phyloP scores from a whole-genome alignment of 2,888 invertebrate genomes.

The Yponomeuta evonymella region DNA sequence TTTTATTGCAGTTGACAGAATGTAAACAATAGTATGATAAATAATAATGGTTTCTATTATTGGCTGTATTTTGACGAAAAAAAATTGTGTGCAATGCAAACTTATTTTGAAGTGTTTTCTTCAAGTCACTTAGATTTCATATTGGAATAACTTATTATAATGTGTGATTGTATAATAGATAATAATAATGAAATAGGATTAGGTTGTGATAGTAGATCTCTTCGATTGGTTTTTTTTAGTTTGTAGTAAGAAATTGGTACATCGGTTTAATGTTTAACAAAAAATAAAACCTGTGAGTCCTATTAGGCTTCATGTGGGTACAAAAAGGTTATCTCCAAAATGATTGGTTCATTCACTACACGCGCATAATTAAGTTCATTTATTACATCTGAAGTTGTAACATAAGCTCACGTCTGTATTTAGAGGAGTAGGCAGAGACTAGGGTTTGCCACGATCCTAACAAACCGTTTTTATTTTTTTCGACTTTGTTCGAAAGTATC shows the following conservation, averaged over 20 bases:
- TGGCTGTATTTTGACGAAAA: slow-evolving; percentile 4
- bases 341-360: no score
- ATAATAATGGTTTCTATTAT: background rate
- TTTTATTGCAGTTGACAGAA: slow-evolving; percentile 2
- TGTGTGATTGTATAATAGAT: slow-evolving; percentile 8
- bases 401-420: no score
- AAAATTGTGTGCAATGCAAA: slow-evolving; percentile 1
- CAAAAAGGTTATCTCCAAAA: no score
- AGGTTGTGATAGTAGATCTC: slow-evolving; percentile 53
- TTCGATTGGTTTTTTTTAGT: slow-evolving; percentile 21
- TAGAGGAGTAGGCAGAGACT: no score
- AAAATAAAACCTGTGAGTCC: no score
- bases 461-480: no score
- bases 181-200: slow-evolving; percentile 22
- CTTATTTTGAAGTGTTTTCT: background rate
- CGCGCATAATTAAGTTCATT: no score
- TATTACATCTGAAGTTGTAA: no score
- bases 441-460: no score
- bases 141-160: background rate
- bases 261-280: background rate
- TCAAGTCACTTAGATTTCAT: background rate
- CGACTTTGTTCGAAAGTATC: no score
- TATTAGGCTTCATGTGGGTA: no score
- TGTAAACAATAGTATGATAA: background rate
- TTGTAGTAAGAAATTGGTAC: background rate